phyloP scores from a whole-genome alignment of 2,888 invertebrate genomes.

The Mycalesis mineus region DNA sequence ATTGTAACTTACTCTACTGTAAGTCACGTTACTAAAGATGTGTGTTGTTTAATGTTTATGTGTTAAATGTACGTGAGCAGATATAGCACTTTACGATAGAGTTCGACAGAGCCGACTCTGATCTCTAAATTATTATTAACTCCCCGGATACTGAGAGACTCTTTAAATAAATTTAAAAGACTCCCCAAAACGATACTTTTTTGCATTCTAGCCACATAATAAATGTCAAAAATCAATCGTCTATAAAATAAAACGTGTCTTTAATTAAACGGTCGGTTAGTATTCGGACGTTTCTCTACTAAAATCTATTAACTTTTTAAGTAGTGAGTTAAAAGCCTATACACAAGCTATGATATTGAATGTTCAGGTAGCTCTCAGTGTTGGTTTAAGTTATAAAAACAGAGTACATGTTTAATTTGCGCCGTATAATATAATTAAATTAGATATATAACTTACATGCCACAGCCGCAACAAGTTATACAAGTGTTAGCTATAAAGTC shows the following conservation, averaged over 20 bases:
- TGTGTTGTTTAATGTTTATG: constrained; percentile 45
- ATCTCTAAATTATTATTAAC: constrained; percentile 31
- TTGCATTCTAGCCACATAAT: too few species aligned
- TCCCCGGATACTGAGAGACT: neutral
- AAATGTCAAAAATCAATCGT: too few species aligned
- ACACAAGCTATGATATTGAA: constrained; percentile 26
- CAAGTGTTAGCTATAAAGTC: constrained; percentile 48
- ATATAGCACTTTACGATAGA: constrained; percentile 28
- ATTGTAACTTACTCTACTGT: constrained; percentile 51
- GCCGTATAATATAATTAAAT: constrained; percentile 18
- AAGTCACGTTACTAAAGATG: constrained; percentile 41
- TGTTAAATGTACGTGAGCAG: constrained; percentile 36
- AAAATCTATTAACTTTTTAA: constrained; percentile 14
- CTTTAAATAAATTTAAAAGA: neutral
- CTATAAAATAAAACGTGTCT: neutral
- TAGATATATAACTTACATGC: constrained; percentile 36
- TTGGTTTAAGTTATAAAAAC: constrained; percentile 23
- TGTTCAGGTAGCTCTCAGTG: constrained; percentile 31
- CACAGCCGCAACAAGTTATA: constrained; percentile 44
- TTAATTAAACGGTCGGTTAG: neutral
- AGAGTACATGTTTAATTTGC: constrained; percentile 26
- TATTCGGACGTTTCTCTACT: constrained; percentile 16
- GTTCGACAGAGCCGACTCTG: constrained; percentile 31
- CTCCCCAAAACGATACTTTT: neutral
- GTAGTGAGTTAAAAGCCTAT: constrained; percentile 19